A percentile compares a stretch with the other conserved stretches of the same genome.
Evolutionary conservation across 2,797 vertebrate genomes (phyloP).

Genomic region (Rhincodon typus): DNA sequence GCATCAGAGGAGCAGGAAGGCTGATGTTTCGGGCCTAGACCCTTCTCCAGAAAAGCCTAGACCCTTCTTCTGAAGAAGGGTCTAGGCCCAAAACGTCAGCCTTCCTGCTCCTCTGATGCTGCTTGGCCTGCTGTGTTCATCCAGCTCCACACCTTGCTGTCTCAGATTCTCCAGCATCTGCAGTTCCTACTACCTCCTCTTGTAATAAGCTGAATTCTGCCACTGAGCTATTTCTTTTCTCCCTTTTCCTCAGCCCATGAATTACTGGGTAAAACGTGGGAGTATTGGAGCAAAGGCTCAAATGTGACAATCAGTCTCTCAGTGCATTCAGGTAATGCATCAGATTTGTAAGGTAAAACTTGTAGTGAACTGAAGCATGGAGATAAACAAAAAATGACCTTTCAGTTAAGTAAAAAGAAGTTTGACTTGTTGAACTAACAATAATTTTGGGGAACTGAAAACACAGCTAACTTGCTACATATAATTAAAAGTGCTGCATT

Average conservation of each 20-base stretch:
- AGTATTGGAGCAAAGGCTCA: neutral
- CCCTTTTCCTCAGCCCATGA: neutral
- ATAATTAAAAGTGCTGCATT: neutral
- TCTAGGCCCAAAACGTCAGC: too few relatives aligned
- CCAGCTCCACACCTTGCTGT: too few relatives aligned
- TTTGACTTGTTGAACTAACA: neutral
- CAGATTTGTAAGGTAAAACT: neutral
- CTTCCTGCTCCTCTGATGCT: too few relatives aligned
- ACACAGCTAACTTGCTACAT: neutral
- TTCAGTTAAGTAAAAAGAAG: neutral
- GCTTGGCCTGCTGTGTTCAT: too few relatives aligned
- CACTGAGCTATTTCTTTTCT: neutral
- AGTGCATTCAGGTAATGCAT: neutral
- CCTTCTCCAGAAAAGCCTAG: too few relatives aligned
- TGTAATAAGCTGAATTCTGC: neutral
- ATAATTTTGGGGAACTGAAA: neutral
- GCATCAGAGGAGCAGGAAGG: too few relatives aligned
- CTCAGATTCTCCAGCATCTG: too few relatives aligned
- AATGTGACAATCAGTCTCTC: neutral
- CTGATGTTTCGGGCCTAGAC: too few relatives aligned
- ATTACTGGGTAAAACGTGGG: neutral
- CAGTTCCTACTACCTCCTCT: too few relatives aligned
- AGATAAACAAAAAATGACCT: neutral
- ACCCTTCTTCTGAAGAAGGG: too few relatives aligned
- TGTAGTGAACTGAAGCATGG: neutral